Percentiles rank a stretch among this genome's conserved stretches.
These are phyloP conservation scores for Erinaceus europaeus DNA, from an alignment of 2,113 vertebrate species.

Conservation along the genomic window DNA sequence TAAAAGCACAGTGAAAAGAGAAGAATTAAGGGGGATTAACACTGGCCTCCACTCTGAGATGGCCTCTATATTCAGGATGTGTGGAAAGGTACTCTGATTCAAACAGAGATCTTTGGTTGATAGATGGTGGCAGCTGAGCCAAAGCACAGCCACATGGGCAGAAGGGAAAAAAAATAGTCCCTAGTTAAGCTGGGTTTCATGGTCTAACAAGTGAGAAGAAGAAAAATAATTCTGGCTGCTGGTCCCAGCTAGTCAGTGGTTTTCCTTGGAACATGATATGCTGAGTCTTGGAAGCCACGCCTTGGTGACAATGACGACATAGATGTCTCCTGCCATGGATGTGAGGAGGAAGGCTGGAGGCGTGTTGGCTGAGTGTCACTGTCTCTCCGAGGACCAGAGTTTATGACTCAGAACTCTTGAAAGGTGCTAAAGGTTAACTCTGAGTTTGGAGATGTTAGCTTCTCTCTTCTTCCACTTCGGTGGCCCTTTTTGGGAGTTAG, in stretches of 20 bases:
- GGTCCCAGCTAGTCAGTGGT: not conserved
- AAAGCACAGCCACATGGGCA: not conserved
- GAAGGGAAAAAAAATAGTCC: not conserved
- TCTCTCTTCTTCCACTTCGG: not conserved
- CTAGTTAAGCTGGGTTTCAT: not conserved
- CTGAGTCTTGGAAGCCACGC: not conserved
- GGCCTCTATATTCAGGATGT: constrained; percentile 21
- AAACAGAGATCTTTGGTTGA: not conserved
- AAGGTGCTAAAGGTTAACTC: no score
- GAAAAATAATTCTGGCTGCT: not conserved
- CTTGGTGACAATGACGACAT: not conserved
- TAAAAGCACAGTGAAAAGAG: constrained; percentile 61
- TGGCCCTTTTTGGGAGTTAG: not conserved
- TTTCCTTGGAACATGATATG: not conserved
- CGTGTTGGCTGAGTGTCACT: fast-evolving
- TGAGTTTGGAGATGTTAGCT: no score
- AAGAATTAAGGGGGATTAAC: constrained; percentile 50
- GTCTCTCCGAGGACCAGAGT: no score
- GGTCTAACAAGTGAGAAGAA: not conserved
- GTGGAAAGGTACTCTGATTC: constrained; percentile 19
- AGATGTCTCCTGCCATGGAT: no score
- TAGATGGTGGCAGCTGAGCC: not conserved
- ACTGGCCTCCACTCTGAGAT: constrained; percentile 29
- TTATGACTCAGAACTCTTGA: no score
- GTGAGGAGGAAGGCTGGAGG: not conserved